These are phyloP conservation scores for Sialia sialis DNA, from an alignment of 2,113 vertebrate species.

Conservation along the genomic window DNA sequence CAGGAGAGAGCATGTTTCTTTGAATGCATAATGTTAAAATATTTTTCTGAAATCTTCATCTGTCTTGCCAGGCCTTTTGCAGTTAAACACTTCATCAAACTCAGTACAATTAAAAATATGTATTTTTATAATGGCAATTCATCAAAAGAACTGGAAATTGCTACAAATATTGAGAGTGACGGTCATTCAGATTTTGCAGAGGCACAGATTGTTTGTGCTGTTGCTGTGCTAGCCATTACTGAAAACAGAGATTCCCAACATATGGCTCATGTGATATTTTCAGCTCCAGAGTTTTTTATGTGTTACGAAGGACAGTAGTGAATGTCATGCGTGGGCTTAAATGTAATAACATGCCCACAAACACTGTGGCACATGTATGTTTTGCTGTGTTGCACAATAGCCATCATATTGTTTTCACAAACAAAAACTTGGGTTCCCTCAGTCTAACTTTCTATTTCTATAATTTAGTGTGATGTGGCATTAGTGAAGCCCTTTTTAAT, in stretches of 20 bases:
- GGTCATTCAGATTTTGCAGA: not conserved
- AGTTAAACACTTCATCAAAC: slow-evolving; percentile 19
- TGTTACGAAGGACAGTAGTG: not conserved
- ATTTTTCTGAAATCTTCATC: slow-evolving; percentile 39
- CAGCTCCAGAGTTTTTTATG: not conserved
- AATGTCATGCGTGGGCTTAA: not conserved
- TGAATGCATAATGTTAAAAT: slow-evolving; percentile 38
- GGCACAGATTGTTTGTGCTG: not conserved
- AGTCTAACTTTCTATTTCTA: not conserved
- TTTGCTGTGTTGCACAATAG: not conserved
- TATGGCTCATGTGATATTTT: not conserved
- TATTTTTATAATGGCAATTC: not conserved
- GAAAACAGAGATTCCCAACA: not conserved
- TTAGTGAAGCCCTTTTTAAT: not conserved
- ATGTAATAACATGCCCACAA: not conserved
- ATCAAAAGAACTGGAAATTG: not conserved
- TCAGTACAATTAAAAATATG: not conserved
- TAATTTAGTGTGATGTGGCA: not conserved
- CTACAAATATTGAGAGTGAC: not conserved
- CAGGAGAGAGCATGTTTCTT: slow-evolving; percentile 62
- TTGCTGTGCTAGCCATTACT: not conserved
- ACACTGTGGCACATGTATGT: not conserved
- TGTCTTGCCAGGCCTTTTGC: slow-evolving; percentile 11
- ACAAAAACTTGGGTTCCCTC: not conserved
- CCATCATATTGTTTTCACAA: not conserved